Evolutionary conservation across 1,140 invertebrate genomes (phyloP).

Genomic region (Gryon sp.): DNA sequence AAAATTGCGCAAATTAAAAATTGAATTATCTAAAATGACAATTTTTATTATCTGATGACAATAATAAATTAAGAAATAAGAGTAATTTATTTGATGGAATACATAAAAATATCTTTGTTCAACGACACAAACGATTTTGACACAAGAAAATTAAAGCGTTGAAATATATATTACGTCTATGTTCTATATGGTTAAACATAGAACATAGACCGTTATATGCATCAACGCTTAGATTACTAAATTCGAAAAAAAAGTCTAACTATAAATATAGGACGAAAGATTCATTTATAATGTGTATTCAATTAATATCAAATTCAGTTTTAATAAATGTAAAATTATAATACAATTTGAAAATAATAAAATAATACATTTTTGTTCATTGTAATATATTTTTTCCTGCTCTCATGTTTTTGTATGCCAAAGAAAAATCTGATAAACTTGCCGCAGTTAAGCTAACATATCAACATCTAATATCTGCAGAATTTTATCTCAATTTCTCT

Average conservation of each 20-base stretch:
- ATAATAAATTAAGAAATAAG: too few species aligned
- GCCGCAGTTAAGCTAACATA: too few species aligned
- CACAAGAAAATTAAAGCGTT: background rate
- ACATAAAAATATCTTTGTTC: background rate
- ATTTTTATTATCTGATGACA: too few species aligned
- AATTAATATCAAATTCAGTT: too few species aligned
- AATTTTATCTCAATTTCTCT: too few species aligned
- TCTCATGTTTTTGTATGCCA: too few species aligned
- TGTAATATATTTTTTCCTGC: too few species aligned
- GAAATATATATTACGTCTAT: background rate
- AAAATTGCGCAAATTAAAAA: background rate
- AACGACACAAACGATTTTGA: background rate
- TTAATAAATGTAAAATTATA: too few species aligned
- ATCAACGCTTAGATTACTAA: slow-evolving; percentile 1
- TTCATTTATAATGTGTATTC: too few species aligned
- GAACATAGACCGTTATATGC: background rate
- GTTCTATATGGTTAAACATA: slow-evolving; percentile 2
- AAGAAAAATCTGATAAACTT: too few species aligned
- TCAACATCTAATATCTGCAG: too few species aligned
- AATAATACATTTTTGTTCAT: too few species aligned
- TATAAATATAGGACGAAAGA: background rate
- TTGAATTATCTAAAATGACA: background rate
- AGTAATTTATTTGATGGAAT: slow-evolving; percentile 36
- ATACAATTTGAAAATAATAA: background rate
- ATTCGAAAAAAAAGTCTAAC: background rate